A percentile compares a stretch with the other conserved stretches of the same genome.
phyloP scores from a whole-genome alignment of 2,797 vertebrate species.

The Euthynnus affinis region DNA sequence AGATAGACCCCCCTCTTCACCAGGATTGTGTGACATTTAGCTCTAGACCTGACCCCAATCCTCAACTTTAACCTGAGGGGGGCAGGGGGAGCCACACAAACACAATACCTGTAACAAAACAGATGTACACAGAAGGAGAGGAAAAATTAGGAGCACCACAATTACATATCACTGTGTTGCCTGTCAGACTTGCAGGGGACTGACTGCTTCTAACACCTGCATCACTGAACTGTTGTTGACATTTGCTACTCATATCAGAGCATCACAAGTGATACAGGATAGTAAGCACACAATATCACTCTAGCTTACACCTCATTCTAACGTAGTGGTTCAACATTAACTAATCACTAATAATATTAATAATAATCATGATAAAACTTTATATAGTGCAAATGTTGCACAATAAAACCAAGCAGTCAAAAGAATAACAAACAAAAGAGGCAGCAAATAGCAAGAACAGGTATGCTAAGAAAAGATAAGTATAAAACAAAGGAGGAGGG shows the following conservation, averaged over 20 bases:
- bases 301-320: neutral
- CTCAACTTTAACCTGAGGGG: constrained; percentile 41
- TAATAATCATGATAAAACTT: no score
- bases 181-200: neutral
- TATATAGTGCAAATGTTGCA: no score
- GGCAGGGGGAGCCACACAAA: neutral
- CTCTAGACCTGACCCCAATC: constrained; percentile 30
- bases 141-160: neutral
- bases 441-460: no score
- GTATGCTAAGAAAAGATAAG: no score
- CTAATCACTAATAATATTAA: neutral
- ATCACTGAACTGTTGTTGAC: neutral
- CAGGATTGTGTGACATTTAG: constrained; percentile 76
- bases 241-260: no score
- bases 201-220: neutral
- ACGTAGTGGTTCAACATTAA: neutral
- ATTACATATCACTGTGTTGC: neutral
- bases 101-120: constrained; percentile 37
- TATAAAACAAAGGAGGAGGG: no score
- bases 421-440: no score
- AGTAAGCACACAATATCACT: neutral
- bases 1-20: constrained; percentile 62
- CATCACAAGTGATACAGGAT: no score
- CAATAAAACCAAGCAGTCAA: no score
- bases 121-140: constrained; percentile 6